Base-by-base conservation (phyloP, 2,113 vertebrate species). In the Dicrurus megarhynchus region DNA sequence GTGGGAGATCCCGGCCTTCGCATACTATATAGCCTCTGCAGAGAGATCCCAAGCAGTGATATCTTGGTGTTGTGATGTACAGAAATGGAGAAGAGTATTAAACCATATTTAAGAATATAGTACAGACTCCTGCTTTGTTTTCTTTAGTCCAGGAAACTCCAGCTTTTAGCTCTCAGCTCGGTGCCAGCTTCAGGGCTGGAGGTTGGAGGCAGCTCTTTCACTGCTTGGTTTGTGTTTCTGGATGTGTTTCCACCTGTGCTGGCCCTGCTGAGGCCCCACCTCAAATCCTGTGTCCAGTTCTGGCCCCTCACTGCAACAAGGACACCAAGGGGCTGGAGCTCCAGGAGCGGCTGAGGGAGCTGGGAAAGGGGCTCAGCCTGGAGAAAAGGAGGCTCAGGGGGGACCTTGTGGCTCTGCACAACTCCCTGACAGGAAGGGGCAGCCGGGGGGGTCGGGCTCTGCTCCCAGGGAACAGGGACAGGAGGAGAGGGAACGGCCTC, bases 21-120 rank as follows among this genome's bases (percentile, higher is more conserved):
- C 98, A 97, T 98, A 97, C 98, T 98, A 97, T 98, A 97, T 98
- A 98, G 97, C 98, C 98, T 98, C 98, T 98, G 97, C 98, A 98
- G 98, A 98, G 97, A 98, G 98, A 98, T 98, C 98, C 97, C 98
- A 97, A 98, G 98, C 97, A 98, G 98, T 98, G 73, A 98, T 98
- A 98, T 98, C 98, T 98, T 98, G 98, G 98, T 98, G 98, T 98
- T 98, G 98, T 98, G 98, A 98, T 98, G 98, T 98, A 98, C 98
- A 98, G 98, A 98, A 98, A 98, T 98, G 98, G 98, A 98, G 98
- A 98, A 98, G 98, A 98, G 98, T 98, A 98, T 98, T 98, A 98
- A 98, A 98, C 98, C 98, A 98, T 98, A 98, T 98, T 98, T 98
- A 98, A 98, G 98, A 98, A 98, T 98, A 98, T 96, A 97, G 89